Base-by-base conservation (phyloP, 2,113 vertebrate genomes). In the Pleuronectes platessa region DNA sequence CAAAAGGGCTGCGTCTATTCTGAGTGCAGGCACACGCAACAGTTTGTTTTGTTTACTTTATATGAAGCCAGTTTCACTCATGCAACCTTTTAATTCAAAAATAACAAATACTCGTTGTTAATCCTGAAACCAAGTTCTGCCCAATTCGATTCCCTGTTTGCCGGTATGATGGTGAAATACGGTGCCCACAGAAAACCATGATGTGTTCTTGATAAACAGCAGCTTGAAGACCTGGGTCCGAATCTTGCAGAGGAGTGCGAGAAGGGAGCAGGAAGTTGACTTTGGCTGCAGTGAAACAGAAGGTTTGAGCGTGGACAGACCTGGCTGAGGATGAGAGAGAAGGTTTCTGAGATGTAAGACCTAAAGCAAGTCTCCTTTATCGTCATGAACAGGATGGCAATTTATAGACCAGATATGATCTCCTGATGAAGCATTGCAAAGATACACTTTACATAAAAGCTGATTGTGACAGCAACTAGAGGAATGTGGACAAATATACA, bases 281-380 rank as follows among this genome's bases (percentile, higher is more conserved):
- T 61, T 81, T 77, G 73, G 69, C 54, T 31, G 45, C 51, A 23
- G 60, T 27, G 58, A 26, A 65, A 65, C 17, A 40, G 27, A 74
- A 63, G 67, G 70, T n/a, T n/a, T 81, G 53, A 70, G 74, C 51
- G 75, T 37, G 63, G 42, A 83, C 42, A 54, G 68, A 27, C 65
- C 82, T 89, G 88, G 88, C 74, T 71, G 67, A 68, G 62, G 86
- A 90, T 90, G 67, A 86, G 68, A 90, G 79, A 17, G 72, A 63
- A 62, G 63, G 20, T 72, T 64, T 76, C 62, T 67, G 61, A 88
- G 76, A 87, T 83, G 68, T 74, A 59, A 81, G 79, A 89, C 49
- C 61, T 68, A 58, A 40, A 82, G 78, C 56, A 67, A 62, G 70
- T 74, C 45, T 37, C 56, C 64, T 71, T 78, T 68, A 71, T 78